These are phyloP conservation scores for Nephrotoma appendiculata DNA, from an alignment of 2,888 invertebrate species.

Conservation along the genomic window DNA sequence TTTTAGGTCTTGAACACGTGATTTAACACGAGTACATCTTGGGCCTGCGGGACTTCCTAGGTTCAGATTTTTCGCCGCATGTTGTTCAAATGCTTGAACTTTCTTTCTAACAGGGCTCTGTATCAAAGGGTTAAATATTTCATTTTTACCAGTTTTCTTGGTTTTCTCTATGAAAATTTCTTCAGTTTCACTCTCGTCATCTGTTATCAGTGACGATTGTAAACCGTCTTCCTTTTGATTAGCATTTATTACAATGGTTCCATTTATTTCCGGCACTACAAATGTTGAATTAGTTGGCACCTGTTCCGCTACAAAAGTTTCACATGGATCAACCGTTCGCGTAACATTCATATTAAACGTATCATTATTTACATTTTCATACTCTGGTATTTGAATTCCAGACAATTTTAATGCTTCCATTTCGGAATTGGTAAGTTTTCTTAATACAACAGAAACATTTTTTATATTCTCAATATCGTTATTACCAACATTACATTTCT, in stretches of 20 bases:
- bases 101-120: conserved; percentile 44
- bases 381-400: not conserved
- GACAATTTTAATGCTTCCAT: not conserved
- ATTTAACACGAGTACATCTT: conserved; percentile 10
- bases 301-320: not conserved
- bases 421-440: not conserved
- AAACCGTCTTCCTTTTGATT: not conserved
- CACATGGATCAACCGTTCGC: not conserved
- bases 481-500: not conserved
- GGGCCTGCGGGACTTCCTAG: conserved; percentile 12
- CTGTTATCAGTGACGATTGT: not conserved
- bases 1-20: conserved; percentile 21
- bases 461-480: not conserved
- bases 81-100: conserved; percentile 44
- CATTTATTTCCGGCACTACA: not conserved
- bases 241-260: not conserved
- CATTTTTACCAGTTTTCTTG: conserved; percentile 23
- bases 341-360: not conserved
- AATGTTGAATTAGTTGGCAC: not conserved
- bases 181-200: conserved; percentile 9
- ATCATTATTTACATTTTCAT: not conserved
- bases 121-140: conserved; percentile 36
- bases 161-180: not conserved
- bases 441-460: not conserved
- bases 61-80: conserved; percentile 13